Evolutionary conservation across 2,888 invertebrate species (phyloP).

Genomic region (Eupsilia transversa): DNA sequence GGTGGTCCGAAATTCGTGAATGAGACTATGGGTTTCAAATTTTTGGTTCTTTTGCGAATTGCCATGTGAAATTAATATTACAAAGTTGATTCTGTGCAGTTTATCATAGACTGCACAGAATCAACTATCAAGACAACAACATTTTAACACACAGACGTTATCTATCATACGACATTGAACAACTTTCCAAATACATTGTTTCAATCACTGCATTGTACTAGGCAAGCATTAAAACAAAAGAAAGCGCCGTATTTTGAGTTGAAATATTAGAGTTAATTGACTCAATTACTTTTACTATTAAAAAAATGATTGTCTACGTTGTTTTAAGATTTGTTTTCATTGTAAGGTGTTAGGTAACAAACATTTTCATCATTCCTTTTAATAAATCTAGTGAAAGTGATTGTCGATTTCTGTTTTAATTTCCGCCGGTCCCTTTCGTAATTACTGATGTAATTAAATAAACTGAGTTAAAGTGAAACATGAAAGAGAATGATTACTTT

Average conservation of each 20-base stretch:
- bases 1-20: slow-evolving; percentile 3
- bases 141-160: too few species aligned
- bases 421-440: slow-evolving; percentile 38
- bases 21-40: not conserved
- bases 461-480: slow-evolving; percentile 20
- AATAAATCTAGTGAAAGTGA: slow-evolving; percentile 58
- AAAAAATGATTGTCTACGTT: slow-evolving; percentile 27
- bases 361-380: slow-evolving; percentile 45
- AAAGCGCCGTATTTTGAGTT: slow-evolving; percentile 40
- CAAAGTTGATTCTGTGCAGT: too few species aligned
- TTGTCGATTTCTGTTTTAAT: slow-evolving; percentile 43
- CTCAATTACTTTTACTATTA: slow-evolving; percentile 48
- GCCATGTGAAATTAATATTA: too few species aligned
- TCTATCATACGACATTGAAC: too few species aligned
- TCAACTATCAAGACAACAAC: too few species aligned
- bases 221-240: slow-evolving; percentile 50
- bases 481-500: slow-evolving; percentile 14
- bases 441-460: slow-evolving; percentile 38
- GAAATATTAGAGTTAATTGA: slow-evolving; percentile 43
- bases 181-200: slow-evolving; percentile 56
- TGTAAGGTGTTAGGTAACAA: slow-evolving; percentile 37
- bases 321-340: slow-evolving; percentile 41
- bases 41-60: not conserved
- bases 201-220: slow-evolving; percentile 38
- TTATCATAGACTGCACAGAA: too few species aligned